Evolutionary conservation across 2,797 vertebrate species (phyloP), one percentile per base, ranked within the genome.

Genomic region (Sebastes minor): DNA sequence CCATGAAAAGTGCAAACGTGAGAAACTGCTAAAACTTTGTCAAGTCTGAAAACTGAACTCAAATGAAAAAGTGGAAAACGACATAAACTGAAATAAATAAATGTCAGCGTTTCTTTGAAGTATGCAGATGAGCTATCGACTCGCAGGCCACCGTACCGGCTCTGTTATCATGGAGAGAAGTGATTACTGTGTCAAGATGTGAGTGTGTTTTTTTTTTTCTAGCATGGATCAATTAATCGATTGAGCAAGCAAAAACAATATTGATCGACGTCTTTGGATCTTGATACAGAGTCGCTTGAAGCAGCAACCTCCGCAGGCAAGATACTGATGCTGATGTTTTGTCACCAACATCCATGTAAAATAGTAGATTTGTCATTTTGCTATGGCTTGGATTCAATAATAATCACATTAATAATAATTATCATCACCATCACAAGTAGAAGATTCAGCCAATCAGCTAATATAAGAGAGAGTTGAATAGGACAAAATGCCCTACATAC

Each of bases 381-480:
- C 18, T 78, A 78, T 80, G 82, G 86, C 78, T 88, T 88, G 3
- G 27, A 71, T 75, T 81, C 55, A 65, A 8, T 25, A 32, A 18
- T 73, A 46, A 65, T 74, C 25, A 72, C 22, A 72, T 61, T 61
- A 38, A 56, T 4, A 3, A 38, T 35, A 27, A 46, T 38, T 2
- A 61, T 64, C 25, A 60, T 35, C 11, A 65, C 38, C 18, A 61
- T 66, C 12, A 59, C 35, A 65, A 57, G 20, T 53, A n/a, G 20
- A 33, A 30, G 32, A 61, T 61, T 52, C 2, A 5, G 56, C 55
- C 60, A 64, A 68, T 69, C 20, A 61, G 71, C 9, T 32, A 2
- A 63, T 14, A 42, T 8, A 33, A 75, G 27, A 61, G 22, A 61
- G 53, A 60, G 62, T 8, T 7, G 23, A 69, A 42, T 2, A 70